These are phyloP conservation scores for Fregetta grallaria DNA, from an alignment of 2,113 vertebrate genomes.

Conservation along the genomic window DNA sequence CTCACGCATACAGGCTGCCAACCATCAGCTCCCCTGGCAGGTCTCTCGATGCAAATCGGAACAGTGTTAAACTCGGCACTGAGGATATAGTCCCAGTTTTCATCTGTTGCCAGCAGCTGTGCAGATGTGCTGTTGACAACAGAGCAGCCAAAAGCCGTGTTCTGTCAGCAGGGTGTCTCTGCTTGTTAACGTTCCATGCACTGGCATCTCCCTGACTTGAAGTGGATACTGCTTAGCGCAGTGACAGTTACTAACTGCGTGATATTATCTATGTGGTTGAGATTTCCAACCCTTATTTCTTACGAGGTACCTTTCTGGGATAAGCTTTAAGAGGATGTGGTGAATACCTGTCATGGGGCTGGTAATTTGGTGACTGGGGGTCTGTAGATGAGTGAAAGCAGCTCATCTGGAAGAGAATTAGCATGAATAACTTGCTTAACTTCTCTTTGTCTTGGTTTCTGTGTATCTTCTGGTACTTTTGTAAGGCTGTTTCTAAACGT, in stretches of 20 bases:
- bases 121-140: background rate
- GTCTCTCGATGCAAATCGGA: background rate
- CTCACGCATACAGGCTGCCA: background rate
- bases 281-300: background rate
- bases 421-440: background rate
- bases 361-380: background rate
- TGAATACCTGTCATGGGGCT: background rate
- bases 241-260: background rate
- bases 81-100: background rate
- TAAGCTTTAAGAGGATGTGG: background rate
- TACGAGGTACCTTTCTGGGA: background rate
- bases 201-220: background rate
- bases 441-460: constrained; percentile 4
- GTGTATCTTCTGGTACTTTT: background rate
- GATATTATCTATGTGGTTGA: fast-evolving
- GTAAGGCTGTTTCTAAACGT: background rate
- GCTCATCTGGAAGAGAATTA: background rate
- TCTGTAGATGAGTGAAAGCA: background rate
- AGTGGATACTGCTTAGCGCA: background rate
- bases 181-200: background rate
- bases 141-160: background rate
- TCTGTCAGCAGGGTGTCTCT: background rate
- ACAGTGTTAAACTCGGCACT: background rate
- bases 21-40: background rate
- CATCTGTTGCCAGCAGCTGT: fast-evolving